Evolutionary conservation across 1,140 invertebrate species (phyloP).

Genomic region (Octopus bimaculoides): DNA sequence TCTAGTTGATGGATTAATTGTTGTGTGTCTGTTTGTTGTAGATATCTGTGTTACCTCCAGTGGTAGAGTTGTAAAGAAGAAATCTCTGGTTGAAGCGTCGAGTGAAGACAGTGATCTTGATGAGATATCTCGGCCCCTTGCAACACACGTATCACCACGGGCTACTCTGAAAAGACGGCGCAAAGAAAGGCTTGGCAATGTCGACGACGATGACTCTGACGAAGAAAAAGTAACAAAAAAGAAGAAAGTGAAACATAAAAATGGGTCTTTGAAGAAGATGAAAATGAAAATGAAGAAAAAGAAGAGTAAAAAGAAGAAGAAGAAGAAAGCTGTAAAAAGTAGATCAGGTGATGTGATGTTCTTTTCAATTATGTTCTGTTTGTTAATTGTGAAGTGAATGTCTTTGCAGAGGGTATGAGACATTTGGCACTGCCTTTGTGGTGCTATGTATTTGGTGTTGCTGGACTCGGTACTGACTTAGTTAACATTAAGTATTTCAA

Average conservation of each 20-base stretch:
- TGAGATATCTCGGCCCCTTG: neutral
- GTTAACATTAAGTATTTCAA: too few species aligned
- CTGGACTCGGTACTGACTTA: too few species aligned
- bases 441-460: too few species aligned
- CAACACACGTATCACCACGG: slow-evolving; percentile 6
- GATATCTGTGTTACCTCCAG: slow-evolving; percentile 11
- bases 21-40: neutral
- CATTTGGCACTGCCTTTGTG: too few species aligned
- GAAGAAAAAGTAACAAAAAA: slow-evolving; percentile 31
- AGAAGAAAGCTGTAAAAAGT: slow-evolving; percentile 7
- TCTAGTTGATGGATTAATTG: too few species aligned
- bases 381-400: too few species aligned
- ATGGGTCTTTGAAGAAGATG: slow-evolving; percentile 8
- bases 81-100: slow-evolving; percentile 1
- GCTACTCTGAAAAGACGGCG: slow-evolving; percentile 35
- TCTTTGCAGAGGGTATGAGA: too few species aligned
- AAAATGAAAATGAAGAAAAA: slow-evolving; percentile 19
- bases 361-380: neutral
- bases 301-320: slow-evolving; percentile 17
- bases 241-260: slow-evolving; percentile 12
- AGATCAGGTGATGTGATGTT: slow-evolving; percentile 15
- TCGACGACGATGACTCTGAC: slow-evolving; percentile 51
- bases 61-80: neutral
- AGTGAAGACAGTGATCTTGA: slow-evolving; percentile 8
- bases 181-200: slow-evolving; percentile 21